These are phyloP conservation scores for Trachelus troglodyta DNA, from an alignment of 2,888 invertebrate species.

Conservation along the genomic window DNA sequence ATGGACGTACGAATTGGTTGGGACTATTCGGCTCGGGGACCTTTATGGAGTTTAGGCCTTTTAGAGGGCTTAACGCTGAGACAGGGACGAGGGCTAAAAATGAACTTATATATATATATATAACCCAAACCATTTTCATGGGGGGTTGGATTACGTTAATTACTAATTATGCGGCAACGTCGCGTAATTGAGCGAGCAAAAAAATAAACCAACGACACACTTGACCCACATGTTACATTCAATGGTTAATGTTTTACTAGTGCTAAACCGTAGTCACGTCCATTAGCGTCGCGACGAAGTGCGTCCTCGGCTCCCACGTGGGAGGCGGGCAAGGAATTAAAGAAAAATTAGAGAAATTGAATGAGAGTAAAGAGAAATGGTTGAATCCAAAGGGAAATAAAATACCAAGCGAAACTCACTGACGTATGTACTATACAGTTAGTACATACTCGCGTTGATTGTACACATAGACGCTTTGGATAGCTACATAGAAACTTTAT, in stretches of 20 bases:
- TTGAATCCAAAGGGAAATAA: background rate
- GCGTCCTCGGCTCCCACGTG: background rate
- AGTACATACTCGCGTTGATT: background rate
- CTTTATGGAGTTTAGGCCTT: background rate
- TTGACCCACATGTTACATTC: background rate
- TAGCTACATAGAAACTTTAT: background rate
- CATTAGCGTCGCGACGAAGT: background rate
- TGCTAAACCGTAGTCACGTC: background rate
- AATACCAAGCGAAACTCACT: background rate
- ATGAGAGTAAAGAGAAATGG: background rate
- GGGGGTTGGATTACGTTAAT: constrained; percentile 20
- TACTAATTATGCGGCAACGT: constrained; percentile 21
- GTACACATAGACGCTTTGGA: background rate
- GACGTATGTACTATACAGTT: background rate
- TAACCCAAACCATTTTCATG: background rate
- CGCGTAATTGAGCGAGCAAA: constrained; percentile 7
- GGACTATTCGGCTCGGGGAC: background rate
- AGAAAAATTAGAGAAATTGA: background rate
- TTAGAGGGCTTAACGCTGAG: background rate
- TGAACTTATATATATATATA: background rate
- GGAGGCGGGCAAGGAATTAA: background rate
- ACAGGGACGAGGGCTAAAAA: background rate
- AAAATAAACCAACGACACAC: background rate
- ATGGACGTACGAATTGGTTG: background rate
- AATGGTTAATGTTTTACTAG: background rate